phyloP scores from a whole-genome alignment of 2,797 vertebrate genomes.

The Toxotes lorentzi region DNA sequence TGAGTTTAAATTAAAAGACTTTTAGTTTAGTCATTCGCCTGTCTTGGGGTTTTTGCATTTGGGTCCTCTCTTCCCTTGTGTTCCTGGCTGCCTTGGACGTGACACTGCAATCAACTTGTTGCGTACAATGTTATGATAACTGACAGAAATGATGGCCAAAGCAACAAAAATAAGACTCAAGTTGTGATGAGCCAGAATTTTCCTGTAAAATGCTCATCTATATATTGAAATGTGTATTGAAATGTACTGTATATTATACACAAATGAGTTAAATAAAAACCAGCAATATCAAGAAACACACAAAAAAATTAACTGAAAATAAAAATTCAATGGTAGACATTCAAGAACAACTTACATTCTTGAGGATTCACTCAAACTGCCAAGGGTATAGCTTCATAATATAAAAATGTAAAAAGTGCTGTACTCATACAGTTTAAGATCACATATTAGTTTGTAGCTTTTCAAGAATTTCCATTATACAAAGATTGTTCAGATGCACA shows the following conservation, averaged over 20 bases:
- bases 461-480: neutral
- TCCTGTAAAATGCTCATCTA: neutral
- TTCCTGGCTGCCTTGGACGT: neutral
- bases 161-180: no score
- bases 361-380: neutral
- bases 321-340: neutral
- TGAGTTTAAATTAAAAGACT: no score
- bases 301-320: conserved; percentile 24
- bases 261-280: neutral
- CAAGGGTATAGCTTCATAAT: neutral
- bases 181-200: neutral
- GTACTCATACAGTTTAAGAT: conserved; percentile 8
- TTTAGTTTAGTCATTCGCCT: no score
- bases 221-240: no score
- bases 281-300: neutral
- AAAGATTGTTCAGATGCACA: neutral
- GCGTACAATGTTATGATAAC: neutral
- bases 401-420: neutral
- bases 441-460: conserved; percentile 1
- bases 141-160: neutral
- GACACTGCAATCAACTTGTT: neutral
- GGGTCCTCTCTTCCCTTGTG: no score
- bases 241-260: no score
- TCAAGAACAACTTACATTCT: conserved; percentile 1
- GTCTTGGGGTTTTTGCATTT: no score